Evolutionary conservation across 2,797 vertebrate species (phyloP).

Genomic region (Allobates femoralis): DNA sequence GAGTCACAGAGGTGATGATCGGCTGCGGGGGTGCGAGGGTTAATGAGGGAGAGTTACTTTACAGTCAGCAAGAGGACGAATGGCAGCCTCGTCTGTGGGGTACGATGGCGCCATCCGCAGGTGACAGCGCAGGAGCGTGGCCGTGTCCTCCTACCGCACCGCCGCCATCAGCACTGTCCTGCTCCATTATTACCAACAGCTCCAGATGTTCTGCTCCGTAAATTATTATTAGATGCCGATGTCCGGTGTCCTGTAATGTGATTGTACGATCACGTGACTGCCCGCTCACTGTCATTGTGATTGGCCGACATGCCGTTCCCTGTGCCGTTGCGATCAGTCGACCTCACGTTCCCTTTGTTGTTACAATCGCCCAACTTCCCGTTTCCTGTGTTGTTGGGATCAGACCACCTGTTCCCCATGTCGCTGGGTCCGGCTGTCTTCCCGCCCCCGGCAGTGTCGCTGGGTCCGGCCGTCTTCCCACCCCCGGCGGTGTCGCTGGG

Average conservation of each 20-base stretch:
- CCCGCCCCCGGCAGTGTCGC: not conserved
- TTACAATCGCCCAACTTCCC: not conserved
- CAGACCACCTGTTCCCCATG: not conserved
- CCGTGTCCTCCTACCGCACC: too few relatives aligned
- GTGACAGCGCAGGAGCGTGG: not conserved
- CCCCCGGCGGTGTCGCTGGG: too few relatives aligned
- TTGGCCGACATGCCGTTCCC: not conserved
- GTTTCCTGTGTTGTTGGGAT: not conserved
- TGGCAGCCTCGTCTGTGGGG: not conserved
- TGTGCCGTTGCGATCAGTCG: not conserved
- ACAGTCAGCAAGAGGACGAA: not conserved
- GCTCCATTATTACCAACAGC: not conserved
- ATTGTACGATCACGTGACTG: not conserved
- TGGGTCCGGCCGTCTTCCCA: not conserved
- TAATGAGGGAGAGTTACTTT: not conserved
- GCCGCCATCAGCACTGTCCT: too few relatives aligned
- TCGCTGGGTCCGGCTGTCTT: not conserved
- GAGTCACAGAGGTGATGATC: not conserved
- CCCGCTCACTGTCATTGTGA: not conserved
- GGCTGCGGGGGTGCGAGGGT: not conserved
- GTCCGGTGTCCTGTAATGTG: not conserved
- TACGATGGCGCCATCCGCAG: not conserved
- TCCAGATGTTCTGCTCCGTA: not conserved
- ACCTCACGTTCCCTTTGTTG: not conserved
- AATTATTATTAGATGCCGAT: not conserved